These are phyloP conservation scores for Nothobranchius kuhntae DNA, from an alignment of 2,113 vertebrate species.

Conservation along the genomic window DNA sequence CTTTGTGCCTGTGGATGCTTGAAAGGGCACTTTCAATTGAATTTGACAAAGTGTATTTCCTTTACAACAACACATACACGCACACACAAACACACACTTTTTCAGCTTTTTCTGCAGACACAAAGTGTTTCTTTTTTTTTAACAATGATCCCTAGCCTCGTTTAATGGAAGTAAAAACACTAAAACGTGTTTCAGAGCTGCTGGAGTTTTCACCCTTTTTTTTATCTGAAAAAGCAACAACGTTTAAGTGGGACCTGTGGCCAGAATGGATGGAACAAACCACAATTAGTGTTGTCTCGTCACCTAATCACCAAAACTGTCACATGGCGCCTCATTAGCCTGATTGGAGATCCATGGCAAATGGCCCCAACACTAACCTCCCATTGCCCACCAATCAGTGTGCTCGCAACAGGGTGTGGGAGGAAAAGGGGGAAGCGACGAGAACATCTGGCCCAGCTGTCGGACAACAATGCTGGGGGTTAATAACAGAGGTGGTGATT, in stretches of 20 bases:
- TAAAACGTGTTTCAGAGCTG: slow-evolving; percentile 13
- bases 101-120: background rate
- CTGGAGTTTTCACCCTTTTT: background rate
- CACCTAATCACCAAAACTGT: slow-evolving; percentile 61
- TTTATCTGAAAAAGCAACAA: slow-evolving; percentile 30
- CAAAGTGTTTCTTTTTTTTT: background rate
- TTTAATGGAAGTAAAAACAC: background rate
- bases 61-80: slow-evolving; percentile 16
- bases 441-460: slow-evolving; percentile 25
- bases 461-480: slow-evolving; percentile 46
- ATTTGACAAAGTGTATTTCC: slow-evolving; percentile 24
- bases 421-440: slow-evolving; percentile 4
- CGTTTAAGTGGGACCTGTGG: slow-evolving; percentile 8
- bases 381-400: slow-evolving; percentile 65
- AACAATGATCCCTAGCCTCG: too few relatives aligned
- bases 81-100: background rate
- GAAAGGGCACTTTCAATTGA: slow-evolving; percentile 39
- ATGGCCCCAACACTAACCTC: slow-evolving; percentile 51
- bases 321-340: slow-evolving; percentile 64
- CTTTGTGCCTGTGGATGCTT: slow-evolving; percentile 25
- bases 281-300: slow-evolving; percentile 39
- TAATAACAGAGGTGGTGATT: slow-evolving; percentile 67
- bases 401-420: slow-evolving; percentile 42
- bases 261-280: slow-evolving; percentile 40
- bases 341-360: slow-evolving; percentile 67